Percentiles rank a stretch among this genome's conserved stretches.
Evolutionary conservation across 2,888 invertebrate genomes (phyloP).

Genomic region (Diarsia rubi): DNA sequence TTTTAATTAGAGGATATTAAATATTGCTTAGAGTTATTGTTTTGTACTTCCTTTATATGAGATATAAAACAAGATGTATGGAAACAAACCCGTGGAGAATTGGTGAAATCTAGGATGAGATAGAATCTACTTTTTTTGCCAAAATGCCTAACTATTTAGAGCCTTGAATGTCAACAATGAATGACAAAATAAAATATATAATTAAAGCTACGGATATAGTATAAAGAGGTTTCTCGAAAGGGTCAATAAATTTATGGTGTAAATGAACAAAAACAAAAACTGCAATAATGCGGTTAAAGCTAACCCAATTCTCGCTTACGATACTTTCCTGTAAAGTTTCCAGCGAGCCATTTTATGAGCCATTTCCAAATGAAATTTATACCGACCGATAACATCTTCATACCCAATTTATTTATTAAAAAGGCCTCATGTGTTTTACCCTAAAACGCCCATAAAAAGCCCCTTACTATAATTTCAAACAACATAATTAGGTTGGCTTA

Average conservation of each 20-base stretch:
- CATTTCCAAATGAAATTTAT: conserved; percentile 45
- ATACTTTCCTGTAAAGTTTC: conserved; percentile 24
- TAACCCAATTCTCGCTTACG: conserved; percentile 2
- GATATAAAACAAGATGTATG: neutral
- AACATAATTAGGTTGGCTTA: conserved; percentile 49
- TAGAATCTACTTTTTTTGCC: neutral
- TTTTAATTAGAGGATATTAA: conserved; percentile 17
- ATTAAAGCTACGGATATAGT: neutral
- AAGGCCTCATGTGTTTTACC: conserved; percentile 46
- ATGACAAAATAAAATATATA: no score
- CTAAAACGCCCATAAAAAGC: conserved; percentile 31
- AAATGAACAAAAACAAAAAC: neutral
- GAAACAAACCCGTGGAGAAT: neutral
- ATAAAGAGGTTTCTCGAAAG: neutral
- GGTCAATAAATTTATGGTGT: neutral
- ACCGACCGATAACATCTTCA: conserved; percentile 37
- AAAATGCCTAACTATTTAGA: no score
- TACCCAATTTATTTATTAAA: conserved; percentile 57
- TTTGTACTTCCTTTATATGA: neutral
- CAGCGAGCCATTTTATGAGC: conserved; percentile 36
- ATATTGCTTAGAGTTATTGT: conserved; percentile 2
- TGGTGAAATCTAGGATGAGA: neutral
- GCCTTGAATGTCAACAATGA: no score
- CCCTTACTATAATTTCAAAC: conserved; percentile 29
- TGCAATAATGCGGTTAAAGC: neutral